phyloP scores from a whole-genome alignment of 2,113 vertebrate genomes.

The Psittacula cyanocephala region DNA sequence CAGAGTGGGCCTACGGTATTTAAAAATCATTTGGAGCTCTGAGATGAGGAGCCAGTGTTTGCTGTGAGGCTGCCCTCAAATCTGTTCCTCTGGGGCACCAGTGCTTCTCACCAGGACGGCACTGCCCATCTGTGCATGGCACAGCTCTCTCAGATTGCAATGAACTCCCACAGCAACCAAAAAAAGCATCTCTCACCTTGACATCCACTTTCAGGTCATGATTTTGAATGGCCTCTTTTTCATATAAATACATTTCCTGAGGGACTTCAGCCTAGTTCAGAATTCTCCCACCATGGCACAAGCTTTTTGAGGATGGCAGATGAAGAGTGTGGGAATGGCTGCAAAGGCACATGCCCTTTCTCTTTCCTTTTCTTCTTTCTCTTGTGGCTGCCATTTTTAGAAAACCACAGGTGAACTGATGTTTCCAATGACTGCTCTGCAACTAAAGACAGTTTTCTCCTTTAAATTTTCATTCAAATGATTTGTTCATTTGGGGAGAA shows the following conservation, averaged over 20 bases:
- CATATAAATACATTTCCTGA: not conserved
- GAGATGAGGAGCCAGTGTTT: not conserved
- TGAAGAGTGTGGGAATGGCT: not conserved
- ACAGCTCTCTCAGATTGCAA: not conserved
- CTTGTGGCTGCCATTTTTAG: not conserved
- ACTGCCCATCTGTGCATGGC: rapidly evolving
- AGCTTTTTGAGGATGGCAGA: not conserved
- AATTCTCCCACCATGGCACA: not conserved
- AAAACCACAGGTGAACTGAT: not conserved
- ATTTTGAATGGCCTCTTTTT: not conserved
- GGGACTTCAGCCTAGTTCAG: not conserved
- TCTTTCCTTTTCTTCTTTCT: not conserved
- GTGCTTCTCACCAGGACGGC: not conserved
- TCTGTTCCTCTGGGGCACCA: rapidly evolving
- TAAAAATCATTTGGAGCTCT: not conserved
- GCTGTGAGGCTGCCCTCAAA: not conserved
- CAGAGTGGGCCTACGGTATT: not conserved
- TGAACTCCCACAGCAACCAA: not conserved
- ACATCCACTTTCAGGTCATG: not conserved
- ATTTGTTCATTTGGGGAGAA: not conserved
- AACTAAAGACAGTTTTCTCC: not conserved
- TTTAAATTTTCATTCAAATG: not conserved
- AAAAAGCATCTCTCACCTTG: not conserved
- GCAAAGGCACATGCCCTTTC: not conserved
- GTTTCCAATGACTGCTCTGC: not conserved